phyloP scores from a whole-genome alignment of 2,888 invertebrate genomes.

The Entomobrya multifasciata region DNA sequence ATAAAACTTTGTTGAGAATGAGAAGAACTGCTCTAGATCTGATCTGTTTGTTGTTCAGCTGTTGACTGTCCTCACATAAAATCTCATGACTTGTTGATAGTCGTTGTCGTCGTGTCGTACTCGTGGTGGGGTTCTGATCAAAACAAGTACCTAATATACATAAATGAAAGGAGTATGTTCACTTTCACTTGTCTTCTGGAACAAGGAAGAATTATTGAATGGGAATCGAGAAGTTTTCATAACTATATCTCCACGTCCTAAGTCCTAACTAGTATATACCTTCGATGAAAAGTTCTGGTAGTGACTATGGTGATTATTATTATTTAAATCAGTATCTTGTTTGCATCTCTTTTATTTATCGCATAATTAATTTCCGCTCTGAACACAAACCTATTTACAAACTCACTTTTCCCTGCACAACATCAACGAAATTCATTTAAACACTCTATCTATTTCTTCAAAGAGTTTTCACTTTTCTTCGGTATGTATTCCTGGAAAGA shows the following conservation, averaged over 20 bases:
- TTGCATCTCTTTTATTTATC: constrained; percentile 36
- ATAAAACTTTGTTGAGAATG: background rate
- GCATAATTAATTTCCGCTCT: constrained; percentile 25
- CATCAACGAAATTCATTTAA: constrained; percentile 5
- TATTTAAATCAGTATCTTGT: constrained; percentile 21
- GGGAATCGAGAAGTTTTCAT: too few relatives aligned
- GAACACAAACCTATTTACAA: background rate
- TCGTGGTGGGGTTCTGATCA: background rate
- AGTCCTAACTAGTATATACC: too few relatives aligned
- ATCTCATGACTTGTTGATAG: background rate
- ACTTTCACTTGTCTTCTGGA: background rate
- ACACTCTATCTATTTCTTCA: background rate
- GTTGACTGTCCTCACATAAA: background rate
- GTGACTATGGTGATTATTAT: background rate
- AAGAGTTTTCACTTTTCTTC: background rate
- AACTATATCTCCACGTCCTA: too few relatives aligned
- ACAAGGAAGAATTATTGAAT: too few relatives aligned
- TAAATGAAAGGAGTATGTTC: background rate
- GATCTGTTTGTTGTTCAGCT: background rate
- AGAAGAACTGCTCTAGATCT: background rate
- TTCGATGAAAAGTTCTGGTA: background rate
- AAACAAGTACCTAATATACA: too few relatives aligned
- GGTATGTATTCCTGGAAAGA: background rate
- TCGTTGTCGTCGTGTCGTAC: background rate
- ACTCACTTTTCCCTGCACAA: background rate